A percentile compares a stretch with the other conserved stretches of the same genome.
These are phyloP conservation scores for Numenius phaeopus DNA, from an alignment of 2,797 vertebrate species.

Conservation along the genomic window DNA sequence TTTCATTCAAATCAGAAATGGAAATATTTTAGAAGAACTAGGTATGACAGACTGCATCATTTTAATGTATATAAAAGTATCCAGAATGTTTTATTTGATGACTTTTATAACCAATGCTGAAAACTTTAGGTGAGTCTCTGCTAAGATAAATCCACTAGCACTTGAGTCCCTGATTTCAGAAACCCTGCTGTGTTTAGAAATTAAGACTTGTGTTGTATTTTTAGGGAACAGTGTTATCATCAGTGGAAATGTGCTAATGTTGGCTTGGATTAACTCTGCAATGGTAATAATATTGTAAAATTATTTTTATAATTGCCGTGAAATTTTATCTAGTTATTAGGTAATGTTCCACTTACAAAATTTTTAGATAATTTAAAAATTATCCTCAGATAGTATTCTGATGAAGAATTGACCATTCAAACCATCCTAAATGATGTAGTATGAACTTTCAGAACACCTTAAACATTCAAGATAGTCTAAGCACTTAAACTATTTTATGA, in stretches of 20 bases:
- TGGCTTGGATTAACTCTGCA: neutral
- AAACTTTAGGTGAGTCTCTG: neutral
- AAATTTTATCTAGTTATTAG: neutral
- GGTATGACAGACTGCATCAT: neutral
- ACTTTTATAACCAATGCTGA: neutral
- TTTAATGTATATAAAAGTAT: neutral
- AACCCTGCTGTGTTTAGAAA: neutral
- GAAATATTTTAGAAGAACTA: neutral
- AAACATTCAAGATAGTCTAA: neutral
- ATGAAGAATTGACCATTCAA: neutral
- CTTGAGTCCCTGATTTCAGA: neutral
- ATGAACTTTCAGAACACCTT: neutral
- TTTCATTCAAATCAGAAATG: neutral
- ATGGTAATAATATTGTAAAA: neutral
- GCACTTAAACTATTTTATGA: neutral
- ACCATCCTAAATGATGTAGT: neutral
- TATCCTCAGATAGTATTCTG: neutral
- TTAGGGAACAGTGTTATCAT: neutral
- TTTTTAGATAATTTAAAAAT: neutral
- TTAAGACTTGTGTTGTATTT: neutral
- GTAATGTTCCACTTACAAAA: neutral
- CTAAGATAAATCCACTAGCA: neutral
- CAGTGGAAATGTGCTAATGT: neutral
- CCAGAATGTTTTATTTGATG: neutral
- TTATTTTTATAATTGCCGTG: neutral